Evolutionary conservation across 2,113 vertebrate species (phyloP).

Genomic region (Scalopus aquaticus): DNA sequence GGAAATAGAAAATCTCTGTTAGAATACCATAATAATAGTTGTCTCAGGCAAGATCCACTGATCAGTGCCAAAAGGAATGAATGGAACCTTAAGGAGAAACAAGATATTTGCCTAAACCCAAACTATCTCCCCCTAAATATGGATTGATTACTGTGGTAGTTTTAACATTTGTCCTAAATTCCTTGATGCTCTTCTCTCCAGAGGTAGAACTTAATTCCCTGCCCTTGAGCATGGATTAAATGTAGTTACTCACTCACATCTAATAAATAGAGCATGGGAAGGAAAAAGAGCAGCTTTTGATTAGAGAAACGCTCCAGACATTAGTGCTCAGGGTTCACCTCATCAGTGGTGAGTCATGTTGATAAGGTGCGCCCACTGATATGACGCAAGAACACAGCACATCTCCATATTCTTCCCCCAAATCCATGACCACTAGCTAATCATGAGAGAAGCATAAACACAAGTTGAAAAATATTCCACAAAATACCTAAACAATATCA

Average conservation of each 20-base stretch:
- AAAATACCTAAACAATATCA: neutral
- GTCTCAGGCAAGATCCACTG: neutral
- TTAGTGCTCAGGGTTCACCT: neutral
- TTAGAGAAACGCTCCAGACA: neutral
- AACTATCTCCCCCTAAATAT: neutral
- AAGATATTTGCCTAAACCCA: neutral
- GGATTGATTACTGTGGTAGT: neutral
- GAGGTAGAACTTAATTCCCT: neutral
- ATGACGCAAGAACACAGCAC: neutral
- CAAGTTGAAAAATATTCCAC: neutral
- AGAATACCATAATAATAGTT: neutral
- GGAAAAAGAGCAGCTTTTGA: neutral
- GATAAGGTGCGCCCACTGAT: neutral
- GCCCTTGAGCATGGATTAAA: neutral
- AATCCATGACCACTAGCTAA: neutral
- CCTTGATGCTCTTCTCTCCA: neutral
- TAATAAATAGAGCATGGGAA: neutral
- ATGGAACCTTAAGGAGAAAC: neutral
- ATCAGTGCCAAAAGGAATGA: neutral
- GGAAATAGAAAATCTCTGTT: neutral
- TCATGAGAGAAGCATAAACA: neutral
- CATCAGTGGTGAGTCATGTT: neutral
- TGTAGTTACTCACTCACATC: neutral
- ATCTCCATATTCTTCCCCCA: neutral
- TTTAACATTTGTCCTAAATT: neutral